Percentiles rank a stretch among this genome's conserved stretches.
phyloP scores from a whole-genome alignment of 53 echinoderm and acorn worm species.

The Paracentrotus lividus region DNA sequence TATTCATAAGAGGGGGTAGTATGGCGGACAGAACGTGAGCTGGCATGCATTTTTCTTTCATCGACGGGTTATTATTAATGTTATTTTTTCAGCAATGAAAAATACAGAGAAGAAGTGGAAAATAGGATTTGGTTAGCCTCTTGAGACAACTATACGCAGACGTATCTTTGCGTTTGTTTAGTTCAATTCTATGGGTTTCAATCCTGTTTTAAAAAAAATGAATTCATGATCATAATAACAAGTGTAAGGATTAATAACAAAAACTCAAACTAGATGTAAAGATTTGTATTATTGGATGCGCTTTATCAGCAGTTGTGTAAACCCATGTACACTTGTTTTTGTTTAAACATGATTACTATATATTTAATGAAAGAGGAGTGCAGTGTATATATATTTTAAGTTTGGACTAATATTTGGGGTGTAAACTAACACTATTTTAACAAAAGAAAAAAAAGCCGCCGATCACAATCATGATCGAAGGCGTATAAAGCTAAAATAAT shows the following conservation, averaged over 20 bases:
- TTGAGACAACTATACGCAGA: constrained; percentile 26
- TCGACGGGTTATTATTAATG: not conserved
- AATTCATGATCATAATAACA: too few species aligned
- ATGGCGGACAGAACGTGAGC: constrained; percentile 33
- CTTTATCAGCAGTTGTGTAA: too few species aligned
- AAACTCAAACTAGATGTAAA: too few species aligned
- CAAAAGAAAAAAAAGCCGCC: too few species aligned
- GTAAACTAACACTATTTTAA: not conserved
- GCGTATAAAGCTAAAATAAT: not conserved
- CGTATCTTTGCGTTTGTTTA: not conserved
- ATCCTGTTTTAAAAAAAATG: too few species aligned
- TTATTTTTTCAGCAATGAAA: not conserved
- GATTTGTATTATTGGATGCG: too few species aligned
- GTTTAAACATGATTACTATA: too few species aligned
- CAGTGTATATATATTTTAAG: too few species aligned
- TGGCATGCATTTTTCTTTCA: constrained; percentile 30
- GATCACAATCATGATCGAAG: not conserved
- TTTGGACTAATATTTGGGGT: too few species aligned
- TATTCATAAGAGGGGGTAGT: constrained; percentile 51
- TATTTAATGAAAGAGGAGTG: too few species aligned
- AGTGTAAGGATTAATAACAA: too few species aligned
- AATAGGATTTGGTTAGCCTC: constrained; percentile 19
- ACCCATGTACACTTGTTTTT: too few species aligned
- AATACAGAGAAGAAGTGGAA: not conserved
- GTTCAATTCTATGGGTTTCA: not conserved